phyloP scores from a whole-genome alignment of 2,113 vertebrate species.

The Neotragus pygmaeus region DNA sequence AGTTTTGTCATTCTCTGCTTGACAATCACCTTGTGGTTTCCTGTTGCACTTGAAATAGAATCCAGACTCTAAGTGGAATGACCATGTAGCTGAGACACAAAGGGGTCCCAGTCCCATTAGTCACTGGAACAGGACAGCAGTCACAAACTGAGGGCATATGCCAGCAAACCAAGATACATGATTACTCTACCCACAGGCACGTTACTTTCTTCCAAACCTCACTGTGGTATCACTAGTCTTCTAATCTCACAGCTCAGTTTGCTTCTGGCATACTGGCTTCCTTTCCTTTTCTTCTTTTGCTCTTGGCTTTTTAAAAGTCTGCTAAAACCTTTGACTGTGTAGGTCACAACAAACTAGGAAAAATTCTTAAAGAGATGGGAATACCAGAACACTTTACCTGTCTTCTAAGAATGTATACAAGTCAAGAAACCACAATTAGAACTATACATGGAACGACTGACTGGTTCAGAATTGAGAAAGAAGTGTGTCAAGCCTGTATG shows the following conservation, averaged over 20 bases:
- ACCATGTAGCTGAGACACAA: neutral
- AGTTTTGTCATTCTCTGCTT: neutral
- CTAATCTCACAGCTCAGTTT: neutral
- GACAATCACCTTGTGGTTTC: neutral
- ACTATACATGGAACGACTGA: neutral
- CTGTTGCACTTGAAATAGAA: neutral
- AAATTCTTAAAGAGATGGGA: neutral
- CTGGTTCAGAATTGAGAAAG: neutral
- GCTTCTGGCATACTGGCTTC: neutral
- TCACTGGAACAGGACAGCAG: neutral
- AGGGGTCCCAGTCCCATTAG: neutral
- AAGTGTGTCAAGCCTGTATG: neutral
- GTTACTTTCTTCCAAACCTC: neutral
- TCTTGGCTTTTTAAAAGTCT: neutral
- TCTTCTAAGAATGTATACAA: neutral
- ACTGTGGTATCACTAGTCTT: accelerated
- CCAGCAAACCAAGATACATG: accelerated
- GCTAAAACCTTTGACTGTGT: neutral
- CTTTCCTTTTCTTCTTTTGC: neutral
- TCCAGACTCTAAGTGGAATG: neutral
- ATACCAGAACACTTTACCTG: neutral
- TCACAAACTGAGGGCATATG: accelerated
- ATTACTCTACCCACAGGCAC: too few relatives aligned
- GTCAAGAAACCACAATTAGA: neutral
- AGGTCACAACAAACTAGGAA: neutral